A percentile compares a stretch with the other conserved stretches of the same genome.
Conservation (phyloP, 1,140 invertebrate species). For the Yoshiicerus persimilis region DNA sequence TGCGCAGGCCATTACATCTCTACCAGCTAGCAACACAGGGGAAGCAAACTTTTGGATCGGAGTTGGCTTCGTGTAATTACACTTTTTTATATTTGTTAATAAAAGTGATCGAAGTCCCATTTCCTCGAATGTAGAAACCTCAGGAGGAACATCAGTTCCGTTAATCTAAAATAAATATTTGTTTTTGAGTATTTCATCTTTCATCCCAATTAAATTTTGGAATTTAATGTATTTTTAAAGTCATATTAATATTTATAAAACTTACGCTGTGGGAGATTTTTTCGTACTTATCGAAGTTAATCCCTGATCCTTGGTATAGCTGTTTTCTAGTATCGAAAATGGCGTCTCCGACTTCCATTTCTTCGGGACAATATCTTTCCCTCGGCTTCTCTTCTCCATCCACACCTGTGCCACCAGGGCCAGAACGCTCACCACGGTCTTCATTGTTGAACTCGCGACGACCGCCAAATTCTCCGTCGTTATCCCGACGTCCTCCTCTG, state of each 20-base stretch:
- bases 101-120: slow-evolving; percentile 68
- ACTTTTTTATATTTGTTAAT: slow-evolving; percentile 74
- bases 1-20: slow-evolving; percentile 95
- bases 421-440: slow-evolving; percentile 43
- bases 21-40: slow-evolving; percentile 72
- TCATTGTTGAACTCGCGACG: slow-evolving; percentile 47
- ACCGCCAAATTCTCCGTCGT: no score
- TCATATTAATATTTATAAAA: neutral
- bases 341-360: slow-evolving; percentile 60
- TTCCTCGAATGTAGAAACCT: slow-evolving; percentile 67
- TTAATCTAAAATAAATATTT: slow-evolving; percentile 47
- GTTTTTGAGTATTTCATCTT: neutral
- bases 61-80: slow-evolving; percentile 82
- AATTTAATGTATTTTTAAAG: no score
- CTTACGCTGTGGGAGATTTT: slow-evolving; percentile 73
- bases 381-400: slow-evolving; percentile 54
- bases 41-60: slow-evolving; percentile 91
- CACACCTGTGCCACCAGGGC: no score
- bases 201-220: no score
- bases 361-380: slow-evolving; percentile 79
- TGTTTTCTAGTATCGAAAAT: slow-evolving; percentile 66
- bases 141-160: slow-evolving; percentile 68
- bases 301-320: slow-evolving; percentile 73
- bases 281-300: slow-evolving; percentile 88
- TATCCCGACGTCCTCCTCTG: slow-evolving; percentile 27